These are phyloP conservation scores for Sebastes goodei DNA, from an alignment of 2,797 vertebrate genomes.

Conservation along the genomic window DNA sequence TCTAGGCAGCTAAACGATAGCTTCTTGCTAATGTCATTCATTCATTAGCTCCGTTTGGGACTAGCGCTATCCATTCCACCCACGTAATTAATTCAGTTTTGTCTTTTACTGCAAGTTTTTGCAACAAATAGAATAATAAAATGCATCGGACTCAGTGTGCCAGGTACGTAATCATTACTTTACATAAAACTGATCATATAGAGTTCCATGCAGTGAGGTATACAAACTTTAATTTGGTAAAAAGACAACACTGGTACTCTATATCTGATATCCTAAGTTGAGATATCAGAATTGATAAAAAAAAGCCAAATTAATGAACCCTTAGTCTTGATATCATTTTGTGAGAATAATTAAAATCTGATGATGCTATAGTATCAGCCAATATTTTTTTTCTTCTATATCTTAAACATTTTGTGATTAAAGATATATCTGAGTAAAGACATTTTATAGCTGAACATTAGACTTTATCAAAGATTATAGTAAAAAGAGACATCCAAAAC, in stretches of 20 bases:
- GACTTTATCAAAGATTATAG: background rate
- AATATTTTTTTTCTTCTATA: background rate
- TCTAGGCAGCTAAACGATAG: too few relatives aligned
- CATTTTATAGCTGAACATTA: background rate
- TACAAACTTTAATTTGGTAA: too few relatives aligned
- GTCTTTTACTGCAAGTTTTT: too few relatives aligned
- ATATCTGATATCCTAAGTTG: background rate
- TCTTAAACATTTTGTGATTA: background rate
- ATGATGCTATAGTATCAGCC: background rate
- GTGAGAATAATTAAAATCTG: background rate
- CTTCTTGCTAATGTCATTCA: too few relatives aligned
- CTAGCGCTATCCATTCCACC: too few relatives aligned
- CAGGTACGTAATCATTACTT: rapidly evolving
- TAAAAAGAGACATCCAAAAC: background rate
- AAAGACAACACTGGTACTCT: too few relatives aligned
- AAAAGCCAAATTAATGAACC: background rate
- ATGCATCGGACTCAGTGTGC: too few relatives aligned
- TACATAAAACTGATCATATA: too few relatives aligned
- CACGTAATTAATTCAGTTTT: too few relatives aligned
- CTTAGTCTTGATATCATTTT: rapidly evolving
- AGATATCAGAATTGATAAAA: background rate
- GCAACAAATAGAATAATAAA: too few relatives aligned
- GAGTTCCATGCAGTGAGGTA: background rate
- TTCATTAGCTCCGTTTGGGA: too few relatives aligned
- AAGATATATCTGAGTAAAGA: background rate